Conservation (phyloP, 2,113 vertebrate species). For the Passer montanus region DNA sequence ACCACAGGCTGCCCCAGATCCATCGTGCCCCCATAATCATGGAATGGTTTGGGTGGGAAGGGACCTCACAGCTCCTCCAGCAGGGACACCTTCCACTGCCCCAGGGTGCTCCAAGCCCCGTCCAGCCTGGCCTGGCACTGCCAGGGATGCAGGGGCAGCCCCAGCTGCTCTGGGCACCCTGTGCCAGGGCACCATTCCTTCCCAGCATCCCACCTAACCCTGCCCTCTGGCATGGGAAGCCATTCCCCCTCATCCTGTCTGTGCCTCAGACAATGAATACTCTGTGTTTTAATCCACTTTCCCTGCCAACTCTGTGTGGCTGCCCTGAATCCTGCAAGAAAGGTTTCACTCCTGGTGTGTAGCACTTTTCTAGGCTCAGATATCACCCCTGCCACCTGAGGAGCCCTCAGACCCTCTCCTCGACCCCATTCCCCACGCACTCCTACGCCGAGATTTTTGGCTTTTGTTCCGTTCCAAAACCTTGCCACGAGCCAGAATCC, state of each 20-base stretch:
- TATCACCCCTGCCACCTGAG: fast-evolving
- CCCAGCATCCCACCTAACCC: no score
- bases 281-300: fast-evolving
- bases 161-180: neutral
- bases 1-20: fast-evolving
- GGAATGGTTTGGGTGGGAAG: neutral
- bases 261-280: neutral
- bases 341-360: neutral
- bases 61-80: neutral
- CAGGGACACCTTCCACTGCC: neutral
- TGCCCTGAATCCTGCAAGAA: neutral
- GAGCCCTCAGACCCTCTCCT: neutral
- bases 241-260: no score
- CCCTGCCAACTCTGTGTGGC: neutral
- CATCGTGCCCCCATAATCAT: fast-evolving
- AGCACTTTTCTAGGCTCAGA: neutral
- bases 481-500: neutral
- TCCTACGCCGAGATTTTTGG: fast-evolving
- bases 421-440: fast-evolving
- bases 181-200: neutral
- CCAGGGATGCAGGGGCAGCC: neutral
- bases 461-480: fast-evolving
- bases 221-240: neutral
- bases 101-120: fast-evolving
- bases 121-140: neutral